Conservation (phyloP, 2,797 vertebrate species). For the Smutsia temminckii region DNA sequence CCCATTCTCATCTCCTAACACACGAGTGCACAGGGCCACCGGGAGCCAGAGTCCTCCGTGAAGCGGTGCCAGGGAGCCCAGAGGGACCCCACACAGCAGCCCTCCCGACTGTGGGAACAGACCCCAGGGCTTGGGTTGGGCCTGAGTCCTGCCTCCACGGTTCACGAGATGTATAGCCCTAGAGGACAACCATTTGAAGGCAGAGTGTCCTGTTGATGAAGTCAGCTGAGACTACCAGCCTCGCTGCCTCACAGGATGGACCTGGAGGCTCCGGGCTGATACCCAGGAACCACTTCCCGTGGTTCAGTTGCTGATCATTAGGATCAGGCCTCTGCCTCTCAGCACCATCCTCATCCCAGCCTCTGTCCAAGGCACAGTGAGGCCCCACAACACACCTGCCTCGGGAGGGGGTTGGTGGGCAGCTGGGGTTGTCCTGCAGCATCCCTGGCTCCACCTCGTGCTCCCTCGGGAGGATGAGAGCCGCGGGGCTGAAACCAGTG, state of each 20-base stretch:
- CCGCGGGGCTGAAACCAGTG: accelerated
- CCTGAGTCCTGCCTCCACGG: not conserved
- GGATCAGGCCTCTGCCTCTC: too few species aligned
- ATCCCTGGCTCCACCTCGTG: not conserved
- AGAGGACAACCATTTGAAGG: not conserved
- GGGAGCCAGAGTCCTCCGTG: not conserved
- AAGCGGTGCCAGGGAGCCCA: not conserved
- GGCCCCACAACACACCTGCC: accelerated
- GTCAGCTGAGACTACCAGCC: accelerated
- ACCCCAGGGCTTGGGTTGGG: too few species aligned
- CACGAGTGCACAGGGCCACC: not conserved
- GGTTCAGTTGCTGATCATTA: accelerated
- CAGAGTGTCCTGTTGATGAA: not conserved
- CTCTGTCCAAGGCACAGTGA: not conserved
- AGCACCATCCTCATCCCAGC: not conserved
- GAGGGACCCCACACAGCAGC: not conserved
- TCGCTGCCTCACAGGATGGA: accelerated
- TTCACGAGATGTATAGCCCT: not conserved
- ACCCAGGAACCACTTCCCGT: not conserved
- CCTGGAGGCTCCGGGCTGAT: accelerated
- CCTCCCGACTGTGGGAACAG: not conserved
- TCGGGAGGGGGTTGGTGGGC: not conserved
- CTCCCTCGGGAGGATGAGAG: too few species aligned
- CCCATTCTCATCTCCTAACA: not conserved
- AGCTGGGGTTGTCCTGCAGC: not conserved